Percentiles rank a stretch among this genome's conserved stretches.
phyloP scores from a whole-genome alignment of 2,888 invertebrate genomes.

The Eupsilia transversa region DNA sequence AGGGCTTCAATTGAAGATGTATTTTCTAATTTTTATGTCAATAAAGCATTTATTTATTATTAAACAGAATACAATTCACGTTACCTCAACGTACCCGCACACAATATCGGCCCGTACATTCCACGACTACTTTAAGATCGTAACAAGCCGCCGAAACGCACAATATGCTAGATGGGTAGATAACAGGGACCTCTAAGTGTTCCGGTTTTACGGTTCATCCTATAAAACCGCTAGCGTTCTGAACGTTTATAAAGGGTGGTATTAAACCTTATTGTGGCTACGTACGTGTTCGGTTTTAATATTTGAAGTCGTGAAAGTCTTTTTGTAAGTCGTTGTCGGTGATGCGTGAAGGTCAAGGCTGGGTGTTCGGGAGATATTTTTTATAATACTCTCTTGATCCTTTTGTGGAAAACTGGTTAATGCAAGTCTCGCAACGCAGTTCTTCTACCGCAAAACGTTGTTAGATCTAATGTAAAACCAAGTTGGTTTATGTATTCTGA shows the following conservation, averaged over 20 bases:
- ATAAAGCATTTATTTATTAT: too few relatives aligned
- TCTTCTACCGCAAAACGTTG: too few relatives aligned
- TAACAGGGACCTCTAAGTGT: conserved; percentile 84
- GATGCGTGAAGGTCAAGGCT: conserved; percentile 58
- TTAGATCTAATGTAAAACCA: too few relatives aligned
- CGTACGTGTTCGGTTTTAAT: conserved; percentile 67
- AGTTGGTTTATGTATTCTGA: too few relatives aligned
- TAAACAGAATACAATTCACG: not conserved
- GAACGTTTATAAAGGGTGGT: conserved; percentile 62
- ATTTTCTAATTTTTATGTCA: too few relatives aligned
- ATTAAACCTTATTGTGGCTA: conserved; percentile 68
- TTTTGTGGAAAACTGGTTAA: too few relatives aligned
- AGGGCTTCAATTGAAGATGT: too few relatives aligned
- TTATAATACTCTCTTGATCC: not conserved
- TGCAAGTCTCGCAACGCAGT: too few relatives aligned
- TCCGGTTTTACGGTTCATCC: conserved; percentile 77
- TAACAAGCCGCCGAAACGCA: conserved; percentile 86
- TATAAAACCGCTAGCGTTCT: conserved; percentile 74
- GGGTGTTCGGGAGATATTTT: not conserved
- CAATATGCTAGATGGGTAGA: conserved; percentile 88
- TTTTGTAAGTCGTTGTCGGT: conserved; percentile 32
- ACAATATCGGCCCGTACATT: conserved; percentile 72
- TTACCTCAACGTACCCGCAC: conserved; percentile 35
- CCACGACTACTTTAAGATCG: conserved; percentile 70
- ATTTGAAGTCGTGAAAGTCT: conserved; percentile 63